Conservation (phyloP, 2,797 vertebrate species). For the Anabacerthia variegaticeps region DNA sequence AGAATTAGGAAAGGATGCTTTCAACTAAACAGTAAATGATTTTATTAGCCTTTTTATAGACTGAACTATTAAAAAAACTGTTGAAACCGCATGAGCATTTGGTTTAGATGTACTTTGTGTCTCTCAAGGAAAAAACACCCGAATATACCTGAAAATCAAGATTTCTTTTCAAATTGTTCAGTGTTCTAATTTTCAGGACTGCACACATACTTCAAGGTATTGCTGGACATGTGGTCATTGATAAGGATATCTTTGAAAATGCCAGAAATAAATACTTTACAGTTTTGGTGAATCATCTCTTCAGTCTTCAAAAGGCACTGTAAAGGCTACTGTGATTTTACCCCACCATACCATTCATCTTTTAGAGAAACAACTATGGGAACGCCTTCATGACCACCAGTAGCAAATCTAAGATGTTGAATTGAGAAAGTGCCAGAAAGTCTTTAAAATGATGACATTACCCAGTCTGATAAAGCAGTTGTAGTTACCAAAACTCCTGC, state of each 20-base stretch:
- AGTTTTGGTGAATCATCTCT: background rate
- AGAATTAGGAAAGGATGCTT: background rate
- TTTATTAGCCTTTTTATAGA: background rate
- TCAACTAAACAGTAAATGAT: background rate
- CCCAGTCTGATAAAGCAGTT: background rate
- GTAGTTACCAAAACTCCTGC: background rate
- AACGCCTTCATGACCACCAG: background rate
- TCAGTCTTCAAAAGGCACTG: background rate
- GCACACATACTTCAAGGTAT: background rate
- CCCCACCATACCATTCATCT: background rate
- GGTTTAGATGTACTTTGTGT: background rate
- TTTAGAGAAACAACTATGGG: background rate
- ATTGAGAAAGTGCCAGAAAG: background rate
- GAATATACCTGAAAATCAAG: background rate
- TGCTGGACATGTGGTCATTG: background rate
- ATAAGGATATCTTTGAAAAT: background rate
- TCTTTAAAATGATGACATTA: background rate
- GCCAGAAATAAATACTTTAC: background rate
- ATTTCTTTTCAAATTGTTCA: background rate
- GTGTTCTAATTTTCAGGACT: background rate
- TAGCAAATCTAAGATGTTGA: background rate
- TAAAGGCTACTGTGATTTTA: background rate
- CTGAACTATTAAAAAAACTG: background rate
- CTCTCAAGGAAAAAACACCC: background rate
- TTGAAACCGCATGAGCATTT: background rate